These are phyloP conservation scores for Volucella inflata DNA, from an alignment of 2,888 invertebrate genomes.

Conservation along the genomic window DNA sequence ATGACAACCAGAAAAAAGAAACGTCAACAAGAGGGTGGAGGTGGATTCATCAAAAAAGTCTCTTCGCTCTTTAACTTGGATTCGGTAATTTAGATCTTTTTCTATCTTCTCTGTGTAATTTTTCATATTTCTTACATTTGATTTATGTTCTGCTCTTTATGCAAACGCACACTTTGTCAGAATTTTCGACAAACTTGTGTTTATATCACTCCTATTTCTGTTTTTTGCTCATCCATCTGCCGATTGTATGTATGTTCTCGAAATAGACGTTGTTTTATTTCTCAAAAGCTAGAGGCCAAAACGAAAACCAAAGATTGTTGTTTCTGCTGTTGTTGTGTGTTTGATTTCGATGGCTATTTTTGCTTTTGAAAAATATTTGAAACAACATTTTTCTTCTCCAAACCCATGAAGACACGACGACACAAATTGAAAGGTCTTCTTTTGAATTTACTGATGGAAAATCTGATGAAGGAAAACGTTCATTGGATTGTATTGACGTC, in stretches of 20 bases:
- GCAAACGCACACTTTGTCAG: slow-evolving; percentile 23
- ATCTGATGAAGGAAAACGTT: slow-evolving; percentile 19
- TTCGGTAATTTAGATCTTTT: slow-evolving; percentile 85
- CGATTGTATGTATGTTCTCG: slow-evolving; percentile 50
- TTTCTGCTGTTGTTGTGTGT: slow-evolving; percentile 36
- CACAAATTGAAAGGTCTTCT: slow-evolving; percentile 23
- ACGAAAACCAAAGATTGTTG: slow-evolving; percentile 33
- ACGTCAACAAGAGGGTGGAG: slow-evolving; percentile 86
- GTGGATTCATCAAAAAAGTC: slow-evolving; percentile 93
- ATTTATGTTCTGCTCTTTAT: slow-evolving; percentile 11
- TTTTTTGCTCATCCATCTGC: slow-evolving; percentile 54
- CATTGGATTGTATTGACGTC: slow-evolving; percentile 12
- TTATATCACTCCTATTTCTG: slow-evolving; percentile 71
- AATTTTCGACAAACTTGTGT: slow-evolving; percentile 18
- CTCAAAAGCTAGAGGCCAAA: slow-evolving; percentile 13
- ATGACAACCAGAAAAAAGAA: slow-evolving; percentile 89
- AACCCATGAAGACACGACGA: slow-evolving; percentile 30
- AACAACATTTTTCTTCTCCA: slow-evolving; percentile 58
- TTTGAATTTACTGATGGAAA: slow-evolving; percentile 37
- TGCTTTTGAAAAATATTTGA: slow-evolving; percentile 40
- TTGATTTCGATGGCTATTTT: slow-evolving; percentile 56
- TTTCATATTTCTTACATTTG: slow-evolving; percentile 44
- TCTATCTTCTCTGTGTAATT: slow-evolving; percentile 56
- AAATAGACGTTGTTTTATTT: slow-evolving; percentile 65
- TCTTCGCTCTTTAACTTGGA: slow-evolving; percentile 94